Base-by-base conservation (phyloP, 2,888 invertebrate genomes). In the Scelioninae gen. 2 region DNA sequence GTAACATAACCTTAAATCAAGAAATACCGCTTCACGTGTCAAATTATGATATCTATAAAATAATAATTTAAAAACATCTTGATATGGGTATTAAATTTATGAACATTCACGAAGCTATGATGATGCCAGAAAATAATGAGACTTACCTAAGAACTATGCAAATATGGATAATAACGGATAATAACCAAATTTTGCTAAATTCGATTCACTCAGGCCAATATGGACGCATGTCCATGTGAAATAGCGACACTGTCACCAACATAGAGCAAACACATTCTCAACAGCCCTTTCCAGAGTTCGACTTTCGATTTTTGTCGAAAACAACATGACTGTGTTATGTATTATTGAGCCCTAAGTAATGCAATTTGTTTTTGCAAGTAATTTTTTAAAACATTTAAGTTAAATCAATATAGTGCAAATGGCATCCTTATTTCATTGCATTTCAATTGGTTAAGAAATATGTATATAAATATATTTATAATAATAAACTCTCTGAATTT, bases 11-110 rank as follows among this genome's bases (percentile, higher is more conserved):
- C 61, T 61, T 10, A 48, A 35, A 58, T 10, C 6, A 16, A 52
- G 10, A 2, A 13, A 25, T 11, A 55, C 55, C 55, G 39, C 39
- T 55, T 37, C 52, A 52, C 52, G 52, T 52, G 52, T 52, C 52
- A 37, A 52, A 3, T 18, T 16, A 1, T 33, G 2, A 9, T 2
- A 4, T 28, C 15, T 7, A 7, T 46, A 15, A 15, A 28, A 4
- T 28, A n/a, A 28, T 9, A 31, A 31, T 2, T 31, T 7, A 31
- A 2, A 31, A 9, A 9, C 2, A 31, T 31, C 9, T 7, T 2
- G 9, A 9, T 31, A 31, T 9, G 4, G 4, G 2, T 9, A 31
- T 31, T 31, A 9, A 31, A 31, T 9, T 31, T 4, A 9, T 6
- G 5, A 22, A 2, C 22, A 22, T 2, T 5, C 5, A n/a, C n/a